Percentiles rank a stretch among this genome's conserved stretches.
Conservation (phyloP, 2,888 invertebrate species). For the Heliconius ethilla region DNA sequence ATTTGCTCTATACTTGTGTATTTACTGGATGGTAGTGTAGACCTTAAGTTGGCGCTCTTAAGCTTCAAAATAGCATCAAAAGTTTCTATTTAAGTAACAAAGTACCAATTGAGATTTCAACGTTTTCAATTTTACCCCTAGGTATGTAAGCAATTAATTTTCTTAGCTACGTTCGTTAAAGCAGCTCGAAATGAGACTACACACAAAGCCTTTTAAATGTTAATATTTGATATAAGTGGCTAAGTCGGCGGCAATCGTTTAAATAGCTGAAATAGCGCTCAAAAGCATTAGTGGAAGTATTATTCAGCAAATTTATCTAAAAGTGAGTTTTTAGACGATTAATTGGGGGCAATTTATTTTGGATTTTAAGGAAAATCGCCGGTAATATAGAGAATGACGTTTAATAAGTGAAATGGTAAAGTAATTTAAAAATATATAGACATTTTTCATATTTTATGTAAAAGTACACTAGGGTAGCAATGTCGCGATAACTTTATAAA, state of each 20-base stretch:
- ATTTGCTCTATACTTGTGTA: slow-evolving; percentile 1
- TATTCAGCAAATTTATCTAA: slow-evolving; percentile 14
- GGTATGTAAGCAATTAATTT: slow-evolving; percentile 55
- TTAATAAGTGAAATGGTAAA: not conserved
- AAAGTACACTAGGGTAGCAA: not conserved
- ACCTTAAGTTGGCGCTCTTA: slow-evolving; percentile 26
- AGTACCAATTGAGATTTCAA: slow-evolving; percentile 37
- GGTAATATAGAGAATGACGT: not conserved
- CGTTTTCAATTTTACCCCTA: slow-evolving; percentile 42
- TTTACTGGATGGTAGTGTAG: not conserved
- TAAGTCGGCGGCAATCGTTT: slow-evolving; percentile 22
- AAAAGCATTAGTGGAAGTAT: slow-evolving; percentile 22
- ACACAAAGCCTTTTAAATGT: slow-evolving; percentile 38
- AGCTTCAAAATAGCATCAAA: slow-evolving; percentile 27
- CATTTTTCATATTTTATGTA: too few relatives aligned
- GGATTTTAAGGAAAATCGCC: not conserved
- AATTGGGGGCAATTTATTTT: slow-evolving; percentile 19
- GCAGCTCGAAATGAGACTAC: slow-evolving; percentile 33
- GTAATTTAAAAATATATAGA: too few relatives aligned
- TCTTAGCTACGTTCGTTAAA: slow-evolving; percentile 37
- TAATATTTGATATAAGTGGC: slow-evolving; percentile 38
- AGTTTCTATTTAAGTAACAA: slow-evolving; percentile 22
- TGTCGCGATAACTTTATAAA: too few relatives aligned
- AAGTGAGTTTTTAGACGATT: not conserved
- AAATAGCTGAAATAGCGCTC: slow-evolving; percentile 31